Evolutionary conservation across 2,888 invertebrate genomes (phyloP).

Genomic region (Drosophila sordidapex): DNA sequence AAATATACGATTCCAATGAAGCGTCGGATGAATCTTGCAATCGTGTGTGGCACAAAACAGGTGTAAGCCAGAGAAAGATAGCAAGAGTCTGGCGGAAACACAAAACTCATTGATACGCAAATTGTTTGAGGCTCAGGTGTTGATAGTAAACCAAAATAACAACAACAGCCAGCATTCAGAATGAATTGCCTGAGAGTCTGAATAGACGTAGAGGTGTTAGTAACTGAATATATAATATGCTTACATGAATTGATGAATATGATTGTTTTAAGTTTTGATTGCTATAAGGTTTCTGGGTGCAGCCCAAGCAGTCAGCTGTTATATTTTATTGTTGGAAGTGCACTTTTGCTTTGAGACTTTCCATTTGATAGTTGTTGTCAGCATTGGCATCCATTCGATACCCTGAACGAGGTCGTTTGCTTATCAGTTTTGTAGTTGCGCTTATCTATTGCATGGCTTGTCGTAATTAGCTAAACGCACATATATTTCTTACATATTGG

Average conservation of each 20-base stretch:
- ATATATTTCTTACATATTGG: constrained; percentile 1
- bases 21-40: constrained; percentile 63
- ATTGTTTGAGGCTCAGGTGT: constrained; percentile 27
- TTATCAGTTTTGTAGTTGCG: constrained; percentile 35
- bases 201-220: constrained; percentile 1
- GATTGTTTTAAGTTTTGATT: no score
- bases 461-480: constrained; percentile 12
- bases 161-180: constrained; percentile 29
- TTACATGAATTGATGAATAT: constrained; percentile 17
- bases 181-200: constrained; percentile 14
- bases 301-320: constrained; percentile 40
- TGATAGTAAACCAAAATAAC: not conserved
- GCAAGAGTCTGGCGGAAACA: not conserved
- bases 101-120: constrained; percentile 57
- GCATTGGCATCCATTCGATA: constrained; percentile 34
- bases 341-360: not conserved
- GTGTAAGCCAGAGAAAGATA: constrained; percentile 16
- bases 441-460: constrained; percentile 27
- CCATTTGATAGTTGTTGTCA: constrained; percentile 19
- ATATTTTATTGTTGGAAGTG: constrained; percentile 9
- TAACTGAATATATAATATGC: constrained; percentile 4
- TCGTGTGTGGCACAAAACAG: constrained; percentile 23
- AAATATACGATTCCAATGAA: constrained; percentile 63
- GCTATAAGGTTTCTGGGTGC: constrained; percentile 28
- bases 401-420: constrained; percentile 39